Evolutionary conservation across 1,140 invertebrate species (phyloP).

Genomic region (Aradophagus sp.): DNA sequence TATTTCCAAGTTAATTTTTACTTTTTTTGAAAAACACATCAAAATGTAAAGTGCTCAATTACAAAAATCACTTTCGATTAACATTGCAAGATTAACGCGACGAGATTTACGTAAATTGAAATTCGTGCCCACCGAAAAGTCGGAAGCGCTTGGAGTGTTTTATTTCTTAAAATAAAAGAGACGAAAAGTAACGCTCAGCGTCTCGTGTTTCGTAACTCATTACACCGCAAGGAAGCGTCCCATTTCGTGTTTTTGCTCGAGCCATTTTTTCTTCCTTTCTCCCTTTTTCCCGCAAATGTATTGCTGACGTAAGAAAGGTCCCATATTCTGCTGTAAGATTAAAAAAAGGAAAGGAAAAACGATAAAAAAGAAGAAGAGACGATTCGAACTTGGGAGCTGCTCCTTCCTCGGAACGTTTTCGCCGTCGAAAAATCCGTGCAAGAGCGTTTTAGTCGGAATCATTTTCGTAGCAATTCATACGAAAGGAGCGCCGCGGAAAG

Average conservation of each 20-base stretch:
- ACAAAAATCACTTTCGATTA: too few relatives aligned
- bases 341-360: too few relatives aligned
- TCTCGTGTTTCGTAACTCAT: slow-evolving; percentile 23
- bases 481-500: slow-evolving; percentile 6
- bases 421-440: slow-evolving; percentile 8
- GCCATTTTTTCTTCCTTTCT: slow-evolving; percentile 5
- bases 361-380: too few relatives aligned
- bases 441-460: slow-evolving; percentile 1
- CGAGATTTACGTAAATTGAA: slow-evolving; percentile 29
- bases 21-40: slow-evolving; percentile 1
- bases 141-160: slow-evolving; percentile 4
- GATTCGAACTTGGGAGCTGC: too few relatives aligned
- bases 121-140: slow-evolving; percentile 12
- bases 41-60: too few relatives aligned
- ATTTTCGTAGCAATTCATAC: slow-evolving; percentile 25
- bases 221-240: slow-evolving; percentile 3
- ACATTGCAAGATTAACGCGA: too few relatives aligned
- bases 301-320: not conserved
- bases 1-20: slow-evolving; percentile 5
- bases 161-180: slow-evolving; percentile 17
- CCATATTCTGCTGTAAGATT: too few relatives aligned
- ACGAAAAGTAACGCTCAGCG: slow-evolving; percentile 6
- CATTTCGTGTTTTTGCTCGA: too few relatives aligned
- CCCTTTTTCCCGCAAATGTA: slow-evolving; percentile 12
- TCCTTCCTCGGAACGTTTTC: slow-evolving; percentile 9